Conservation (phyloP, 2,888 invertebrate genomes). For the Drosophila lutescens region DNA sequence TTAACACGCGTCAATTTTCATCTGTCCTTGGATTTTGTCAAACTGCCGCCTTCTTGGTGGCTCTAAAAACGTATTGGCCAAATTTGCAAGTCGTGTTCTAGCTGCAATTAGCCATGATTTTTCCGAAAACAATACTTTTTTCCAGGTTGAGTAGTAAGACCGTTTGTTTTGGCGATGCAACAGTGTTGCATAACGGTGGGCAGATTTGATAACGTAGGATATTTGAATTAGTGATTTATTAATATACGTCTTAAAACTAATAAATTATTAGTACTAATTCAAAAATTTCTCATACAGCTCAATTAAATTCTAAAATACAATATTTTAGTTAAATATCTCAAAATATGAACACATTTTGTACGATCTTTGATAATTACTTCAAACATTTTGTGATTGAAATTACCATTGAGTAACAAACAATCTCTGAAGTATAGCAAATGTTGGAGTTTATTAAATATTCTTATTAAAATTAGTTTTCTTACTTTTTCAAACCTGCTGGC, state of each 20-base stretch:
- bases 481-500: constrained; percentile 14
- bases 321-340: too few species aligned
- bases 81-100: constrained; percentile 34
- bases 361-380: background rate
- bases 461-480: background rate
- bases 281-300: too few species aligned
- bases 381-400: too few species aligned
- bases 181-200: constrained; percentile 36
- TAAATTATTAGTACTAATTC: too few species aligned
- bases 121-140: constrained; percentile 67
- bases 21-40: constrained; percentile 4
- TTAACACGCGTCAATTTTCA: constrained; percentile 32
- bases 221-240: background rate
- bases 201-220: background rate
- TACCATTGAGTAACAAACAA: background rate
- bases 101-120: constrained; percentile 61
- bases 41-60: constrained; percentile 21
- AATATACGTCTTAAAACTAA: too few species aligned
- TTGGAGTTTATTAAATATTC: background rate
- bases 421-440: background rate
- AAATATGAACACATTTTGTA: background rate
- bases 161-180: background rate
- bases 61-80: background rate
- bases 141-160: constrained; percentile 20
- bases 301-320: too few species aligned